Conservation (phyloP, 2,888 invertebrate genomes). For the Hemithea aestivaria region DNA sequence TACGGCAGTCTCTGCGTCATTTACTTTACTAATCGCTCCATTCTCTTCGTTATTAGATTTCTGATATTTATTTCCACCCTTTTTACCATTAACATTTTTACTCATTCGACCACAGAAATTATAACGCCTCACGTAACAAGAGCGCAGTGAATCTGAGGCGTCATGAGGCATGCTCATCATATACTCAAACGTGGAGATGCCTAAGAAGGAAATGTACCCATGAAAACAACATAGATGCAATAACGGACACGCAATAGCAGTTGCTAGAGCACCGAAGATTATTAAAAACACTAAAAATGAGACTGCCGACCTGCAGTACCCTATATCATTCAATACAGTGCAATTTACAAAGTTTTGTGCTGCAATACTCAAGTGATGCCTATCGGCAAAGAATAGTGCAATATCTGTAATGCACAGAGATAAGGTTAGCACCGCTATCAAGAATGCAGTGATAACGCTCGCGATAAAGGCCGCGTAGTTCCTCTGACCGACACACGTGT, state of each 20-base stretch:
- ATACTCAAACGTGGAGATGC: constrained; percentile 94
- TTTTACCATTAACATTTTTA: constrained; percentile 28
- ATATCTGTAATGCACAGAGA: constrained; percentile 85
- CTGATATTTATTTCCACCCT: constrained; percentile 16
- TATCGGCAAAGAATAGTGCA: constrained; percentile 80
- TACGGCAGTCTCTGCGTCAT: constrained; percentile 26
- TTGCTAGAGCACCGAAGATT: constrained; percentile 84
- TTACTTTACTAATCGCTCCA: constrained; percentile 27
- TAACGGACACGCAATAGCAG: constrained; percentile 86
- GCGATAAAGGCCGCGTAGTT: constrained; percentile 93
- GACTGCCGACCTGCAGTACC: constrained; percentile 56
- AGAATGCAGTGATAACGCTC: constrained; percentile 88
- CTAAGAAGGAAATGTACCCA: constrained; percentile 90
- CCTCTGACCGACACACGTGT: constrained; percentile 95
- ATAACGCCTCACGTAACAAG: constrained; percentile 32
- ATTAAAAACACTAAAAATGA: constrained; percentile 61
- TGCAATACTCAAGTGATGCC: constrained; percentile 79
- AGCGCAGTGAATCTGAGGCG: constrained; percentile 36
- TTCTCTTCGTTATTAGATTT: constrained; percentile 20
- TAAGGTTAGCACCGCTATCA: constrained; percentile 84
- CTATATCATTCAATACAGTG: constrained; percentile 31
- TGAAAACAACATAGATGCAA: constrained; percentile 93
- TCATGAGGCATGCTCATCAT: constrained; percentile 65
- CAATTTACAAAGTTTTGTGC: constrained; percentile 69
- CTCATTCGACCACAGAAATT: constrained; percentile 40